Evolutionary conservation across 2,888 invertebrate species (phyloP).

Genomic region (Tinea trinotella): DNA sequence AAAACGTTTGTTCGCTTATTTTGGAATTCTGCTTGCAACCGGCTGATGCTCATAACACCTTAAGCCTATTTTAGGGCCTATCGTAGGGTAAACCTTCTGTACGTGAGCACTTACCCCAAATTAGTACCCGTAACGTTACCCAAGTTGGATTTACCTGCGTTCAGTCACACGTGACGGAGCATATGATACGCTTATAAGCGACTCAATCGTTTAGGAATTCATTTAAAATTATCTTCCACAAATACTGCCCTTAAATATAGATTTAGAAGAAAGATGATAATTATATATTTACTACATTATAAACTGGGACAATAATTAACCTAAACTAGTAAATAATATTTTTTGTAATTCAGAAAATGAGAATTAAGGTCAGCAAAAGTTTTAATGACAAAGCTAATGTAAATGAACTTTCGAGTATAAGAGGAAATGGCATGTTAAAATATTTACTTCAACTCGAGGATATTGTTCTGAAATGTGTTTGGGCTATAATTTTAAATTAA

Average conservation of each 20-base stretch:
- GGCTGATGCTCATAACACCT: slow-evolving; percentile 20
- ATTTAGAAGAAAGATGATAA: too few relatives aligned
- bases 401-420: not conserved
- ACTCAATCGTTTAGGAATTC: slow-evolving; percentile 10
- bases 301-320: too few relatives aligned
- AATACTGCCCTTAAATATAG: too few relatives aligned
- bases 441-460: not conserved
- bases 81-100: slow-evolving; percentile 26
- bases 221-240: not conserved
- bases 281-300: too few relatives aligned
- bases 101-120: slow-evolving; percentile 45
- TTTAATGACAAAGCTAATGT: not conserved
- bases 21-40: not conserved
- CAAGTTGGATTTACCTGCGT: slow-evolving; percentile 16
- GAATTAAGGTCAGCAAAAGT: not conserved
- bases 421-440: not conserved
- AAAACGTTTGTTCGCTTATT: not conserved
- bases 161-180: slow-evolving; percentile 16
- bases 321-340: too few relatives aligned
- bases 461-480: not conserved
- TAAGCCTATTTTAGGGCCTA: slow-evolving; percentile 34
- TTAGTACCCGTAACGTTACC: slow-evolving; percentile 26
- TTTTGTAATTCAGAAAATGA: not conserved
- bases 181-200: slow-evolving; percentile 19
- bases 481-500: not conserved